Percentiles rank a stretch among this genome's conserved stretches.
These are phyloP conservation scores for Acanthiza pusilla DNA, from an alignment of 2,797 vertebrate species.

Conservation along the genomic window DNA sequence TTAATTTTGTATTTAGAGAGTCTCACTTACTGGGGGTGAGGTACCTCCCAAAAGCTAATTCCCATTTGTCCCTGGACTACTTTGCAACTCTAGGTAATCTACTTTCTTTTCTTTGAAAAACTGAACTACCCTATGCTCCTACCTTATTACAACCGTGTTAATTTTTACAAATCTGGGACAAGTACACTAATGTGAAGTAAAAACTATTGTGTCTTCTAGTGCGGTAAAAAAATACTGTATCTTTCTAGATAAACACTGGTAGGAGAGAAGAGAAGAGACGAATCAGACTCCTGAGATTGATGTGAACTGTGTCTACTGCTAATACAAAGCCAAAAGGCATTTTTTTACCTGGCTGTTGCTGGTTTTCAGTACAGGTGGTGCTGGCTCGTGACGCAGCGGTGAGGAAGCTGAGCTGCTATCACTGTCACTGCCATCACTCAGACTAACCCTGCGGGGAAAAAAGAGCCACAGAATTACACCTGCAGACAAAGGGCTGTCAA, in stretches of 20 bases:
- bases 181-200: not conserved
- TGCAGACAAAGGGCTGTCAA: not conserved
- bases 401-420: conserved; percentile 88
- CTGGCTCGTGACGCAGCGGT: conserved; percentile 77
- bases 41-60: not conserved
- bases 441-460: conserved; percentile 80
- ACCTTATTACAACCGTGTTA: not conserved
- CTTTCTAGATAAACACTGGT: not conserved
- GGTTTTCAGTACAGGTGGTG: conserved; percentile 84
- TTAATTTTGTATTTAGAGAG: not conserved
- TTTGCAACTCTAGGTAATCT: not conserved
- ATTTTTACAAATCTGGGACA: not conserved
- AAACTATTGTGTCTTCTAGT: not conserved
- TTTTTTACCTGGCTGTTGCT: conserved; percentile 86
- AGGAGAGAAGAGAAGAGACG: not conserved
- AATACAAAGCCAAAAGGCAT: not conserved
- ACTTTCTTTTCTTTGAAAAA: not conserved
- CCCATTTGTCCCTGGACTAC: not conserved
- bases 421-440: conserved; percentile 93
- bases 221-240: not conserved
- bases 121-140: not conserved
- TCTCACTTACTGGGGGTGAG: not conserved
- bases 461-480: not conserved
- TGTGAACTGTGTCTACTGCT: not conserved
- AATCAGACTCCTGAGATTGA: not conserved